Conservation (phyloP, 2,113 vertebrate species). For the Hemicordylus capensis region DNA sequence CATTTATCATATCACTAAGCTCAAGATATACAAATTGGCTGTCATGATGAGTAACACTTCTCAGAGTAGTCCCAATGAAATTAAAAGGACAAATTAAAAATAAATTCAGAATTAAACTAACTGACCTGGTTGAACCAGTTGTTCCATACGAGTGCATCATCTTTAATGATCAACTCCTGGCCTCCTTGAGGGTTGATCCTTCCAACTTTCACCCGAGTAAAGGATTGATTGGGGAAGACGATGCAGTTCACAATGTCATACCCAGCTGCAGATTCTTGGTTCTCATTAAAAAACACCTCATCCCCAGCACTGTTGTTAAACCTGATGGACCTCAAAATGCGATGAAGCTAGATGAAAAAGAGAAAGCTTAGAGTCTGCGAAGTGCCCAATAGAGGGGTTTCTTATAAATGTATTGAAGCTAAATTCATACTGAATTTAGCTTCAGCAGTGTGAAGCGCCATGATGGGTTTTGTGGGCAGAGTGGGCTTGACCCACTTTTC, state of each 20-base stretch:
- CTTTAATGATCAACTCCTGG: neutral
- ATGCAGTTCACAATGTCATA: neutral
- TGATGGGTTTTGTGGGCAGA: too few species aligned
- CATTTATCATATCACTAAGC: too few species aligned
- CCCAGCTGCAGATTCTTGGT: neutral
- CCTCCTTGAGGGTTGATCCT: neutral
- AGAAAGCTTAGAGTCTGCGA: neutral
- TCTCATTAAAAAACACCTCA: neutral
- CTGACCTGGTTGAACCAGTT: neutral
- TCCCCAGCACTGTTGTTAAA: constrained; percentile 13
- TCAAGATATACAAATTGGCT: too few species aligned
- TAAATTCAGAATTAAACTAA: too few species aligned
- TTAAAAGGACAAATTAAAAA: too few species aligned
- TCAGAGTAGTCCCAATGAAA: too few species aligned
- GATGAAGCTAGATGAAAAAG: neutral
- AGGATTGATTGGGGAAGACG: neutral
- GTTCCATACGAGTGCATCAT: neutral
- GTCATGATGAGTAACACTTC: too few species aligned
- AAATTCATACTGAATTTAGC: too few species aligned
- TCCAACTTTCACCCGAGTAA: neutral
- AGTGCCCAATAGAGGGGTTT: neutral
- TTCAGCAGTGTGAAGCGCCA: neutral
- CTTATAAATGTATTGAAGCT: neutral
- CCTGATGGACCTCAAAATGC: neutral
- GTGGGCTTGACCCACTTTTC: too few species aligned